Conservation (phyloP, 2,113 vertebrate species). For the Neopipo cinnamomea region DNA sequence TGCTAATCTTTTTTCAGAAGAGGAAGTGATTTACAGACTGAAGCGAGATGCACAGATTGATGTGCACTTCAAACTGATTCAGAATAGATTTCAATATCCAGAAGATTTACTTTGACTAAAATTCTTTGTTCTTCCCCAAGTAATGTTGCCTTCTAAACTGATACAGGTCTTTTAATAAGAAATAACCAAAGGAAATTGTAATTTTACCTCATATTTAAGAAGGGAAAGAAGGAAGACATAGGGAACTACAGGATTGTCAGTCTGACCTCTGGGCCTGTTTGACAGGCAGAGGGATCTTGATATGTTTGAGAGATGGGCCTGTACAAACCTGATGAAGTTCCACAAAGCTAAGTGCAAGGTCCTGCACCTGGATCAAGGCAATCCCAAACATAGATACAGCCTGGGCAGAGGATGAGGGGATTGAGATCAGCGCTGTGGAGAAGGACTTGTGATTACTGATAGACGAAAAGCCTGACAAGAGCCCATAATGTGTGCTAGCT, state of each 20-base stretch:
- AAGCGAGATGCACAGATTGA: background rate
- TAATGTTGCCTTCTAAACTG: background rate
- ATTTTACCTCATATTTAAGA: background rate
- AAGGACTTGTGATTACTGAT: background rate
- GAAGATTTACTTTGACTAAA: background rate
- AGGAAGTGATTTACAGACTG: background rate
- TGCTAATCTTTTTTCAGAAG: background rate
- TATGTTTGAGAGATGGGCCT: background rate
- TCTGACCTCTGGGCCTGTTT: background rate
- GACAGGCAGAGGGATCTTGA: background rate
- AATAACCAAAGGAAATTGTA: background rate
- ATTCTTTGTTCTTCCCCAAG: background rate
- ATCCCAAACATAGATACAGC: background rate
- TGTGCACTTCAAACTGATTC: background rate
- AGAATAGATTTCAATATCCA: background rate
- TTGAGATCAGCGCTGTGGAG: background rate
- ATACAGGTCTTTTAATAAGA: background rate
- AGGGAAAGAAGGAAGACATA: background rate
- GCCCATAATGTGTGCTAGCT: background rate
- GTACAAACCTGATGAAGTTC: background rate
- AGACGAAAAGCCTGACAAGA: background rate
- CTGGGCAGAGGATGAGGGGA: background rate
- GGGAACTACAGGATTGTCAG: rapidly evolving
- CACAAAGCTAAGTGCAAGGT: background rate
- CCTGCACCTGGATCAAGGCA: background rate